Base-by-base conservation (phyloP, 2,797 vertebrate species). In the Prunella strophiata region DNA sequence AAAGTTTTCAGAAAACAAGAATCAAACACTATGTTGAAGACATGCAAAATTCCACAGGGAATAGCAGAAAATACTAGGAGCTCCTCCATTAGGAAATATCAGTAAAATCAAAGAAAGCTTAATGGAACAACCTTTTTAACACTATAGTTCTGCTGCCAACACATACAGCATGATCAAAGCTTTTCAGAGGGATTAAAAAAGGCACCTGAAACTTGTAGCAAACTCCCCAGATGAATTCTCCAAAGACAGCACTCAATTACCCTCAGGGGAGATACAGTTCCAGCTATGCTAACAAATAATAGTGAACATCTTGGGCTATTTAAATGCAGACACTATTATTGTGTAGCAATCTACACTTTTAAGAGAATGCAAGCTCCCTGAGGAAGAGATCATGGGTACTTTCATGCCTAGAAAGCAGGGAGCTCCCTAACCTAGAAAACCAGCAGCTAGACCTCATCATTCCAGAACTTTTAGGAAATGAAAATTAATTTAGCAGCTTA, bases 81-180 rank as follows among this genome's bases (percentile, higher is more conserved):
- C 43, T 83, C 50, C 51, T 91, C 50, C 68, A 88, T 54, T 71
- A 88, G 65, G 52, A 82, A 66, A 50, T 82, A 45, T 16, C 59
- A 83, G 29, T 80, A 85, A 92, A 93, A 88, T 63, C 72, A 74
- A 79, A 79, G 61, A 72, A 23, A 51, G 11, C 54, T 89, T 94
- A 94, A 94, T 54, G 54, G 45, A 87, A 71, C 38, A 68, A 42
- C 57, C 29, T 92, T 89, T 83, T 76, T 55, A 86, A 88, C 38
- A 51, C 47, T 27, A 5, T 32, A 75, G 57, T 57, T 85, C 61
- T 75, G 82, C 57, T 91, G 79, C 82, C 79, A 95, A 78, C 51
- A 72, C 19, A 79, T 13, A 86, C 4, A 85, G 26, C 30, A 66
- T 15, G 55, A 93, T 59, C 48, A 91, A 91, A 96, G 88, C 71